phyloP scores from a whole-genome alignment of 2,888 invertebrate species.

The Conomelus anceps region DNA sequence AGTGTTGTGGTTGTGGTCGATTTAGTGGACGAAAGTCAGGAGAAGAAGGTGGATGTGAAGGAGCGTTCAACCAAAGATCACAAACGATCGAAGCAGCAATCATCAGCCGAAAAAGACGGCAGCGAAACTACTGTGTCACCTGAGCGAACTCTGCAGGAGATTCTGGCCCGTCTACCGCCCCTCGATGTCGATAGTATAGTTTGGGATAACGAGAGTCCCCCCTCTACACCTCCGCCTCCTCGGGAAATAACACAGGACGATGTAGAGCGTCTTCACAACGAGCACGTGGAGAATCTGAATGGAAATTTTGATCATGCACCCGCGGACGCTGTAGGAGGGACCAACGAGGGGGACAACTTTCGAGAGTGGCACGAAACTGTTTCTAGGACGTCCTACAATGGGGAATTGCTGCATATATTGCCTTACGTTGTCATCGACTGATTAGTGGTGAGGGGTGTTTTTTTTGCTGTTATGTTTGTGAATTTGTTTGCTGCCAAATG shows the following conservation, averaged over 20 bases:
- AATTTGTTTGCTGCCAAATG: not conserved
- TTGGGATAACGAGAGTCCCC: constrained; percentile 41
- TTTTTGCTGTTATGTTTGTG: not conserved
- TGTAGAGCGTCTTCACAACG: constrained; percentile 42
- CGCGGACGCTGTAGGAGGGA: constrained; percentile 21
- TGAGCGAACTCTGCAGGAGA: constrained; percentile 49
- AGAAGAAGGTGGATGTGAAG: constrained; percentile 20
- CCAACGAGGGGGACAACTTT: constrained; percentile 54
- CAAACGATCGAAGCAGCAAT: constrained; percentile 22
- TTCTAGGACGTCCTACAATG: constrained; percentile 63
- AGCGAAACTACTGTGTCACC: constrained; percentile 4
- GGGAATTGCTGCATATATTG: constrained; percentile 80
- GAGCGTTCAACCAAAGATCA: constrained; percentile 17
- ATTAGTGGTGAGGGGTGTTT: too few species aligned
- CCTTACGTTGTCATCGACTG: constrained; percentile 95
- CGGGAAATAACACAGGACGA: constrained; percentile 43
- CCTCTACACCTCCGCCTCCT: constrained; percentile 33
- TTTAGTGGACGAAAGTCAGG: constrained; percentile 34
- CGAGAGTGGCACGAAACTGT: constrained; percentile 89
- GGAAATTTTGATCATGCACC: constrained; percentile 42
- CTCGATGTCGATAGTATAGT: constrained; percentile 53
- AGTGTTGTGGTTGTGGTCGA: not conserved
- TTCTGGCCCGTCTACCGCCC: constrained; percentile 59
- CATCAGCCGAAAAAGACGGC: not conserved
- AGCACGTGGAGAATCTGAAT: constrained; percentile 47